Evolutionary conservation across 1,140 invertebrate species (phyloP), one percentile per base, ranked within the genome.

Genomic region (Leguminivora glycinivorella): DNA sequence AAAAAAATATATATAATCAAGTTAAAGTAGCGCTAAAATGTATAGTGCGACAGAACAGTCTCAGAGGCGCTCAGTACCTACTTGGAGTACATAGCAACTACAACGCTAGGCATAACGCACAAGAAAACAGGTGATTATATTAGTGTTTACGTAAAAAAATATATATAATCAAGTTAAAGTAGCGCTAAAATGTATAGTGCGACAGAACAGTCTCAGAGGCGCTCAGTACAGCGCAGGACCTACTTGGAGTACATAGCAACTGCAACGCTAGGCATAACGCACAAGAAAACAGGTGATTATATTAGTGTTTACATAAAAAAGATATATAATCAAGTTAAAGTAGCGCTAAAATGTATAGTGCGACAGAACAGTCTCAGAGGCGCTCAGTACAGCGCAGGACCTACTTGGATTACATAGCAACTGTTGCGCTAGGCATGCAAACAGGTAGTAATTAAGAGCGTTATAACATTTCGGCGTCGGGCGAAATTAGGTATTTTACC

Each of bases 151-250:
- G 5, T 10, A 40, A 12, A 2, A 5, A 40, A 10, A 5, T 40
- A 10, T 12, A 9, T 9, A 2, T 40, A 85, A 83, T 67, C 87
- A 89, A 71, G 71, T 83, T 9, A 83, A 89, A 68, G 70, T 71
- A 0, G 70, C 80, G 4, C 67, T 88, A 0, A 83, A 82, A 70
- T 86, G 86, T 75, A 80, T 85, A 14, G 83, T 83, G 70, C 77
- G 25, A 17, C 78, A 85, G 17, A 71, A 69, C 0, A 12, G 40
- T 34, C 3, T 31, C 72, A 7, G 67, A 73, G 43, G 81, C 76
- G 1, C 34, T 79, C 6, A 52, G 58, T 0, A 79, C 70, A n/a
- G 73, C 80, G 0, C 56, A 69, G 10, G 25, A 79, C 38, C 69
- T 88, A 5, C 68, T 87, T 0, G 67, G 71, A 3, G 68, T 87